Base-by-base conservation (phyloP, 2,797 vertebrate species). In the Bradypodion ventrale region DNA sequence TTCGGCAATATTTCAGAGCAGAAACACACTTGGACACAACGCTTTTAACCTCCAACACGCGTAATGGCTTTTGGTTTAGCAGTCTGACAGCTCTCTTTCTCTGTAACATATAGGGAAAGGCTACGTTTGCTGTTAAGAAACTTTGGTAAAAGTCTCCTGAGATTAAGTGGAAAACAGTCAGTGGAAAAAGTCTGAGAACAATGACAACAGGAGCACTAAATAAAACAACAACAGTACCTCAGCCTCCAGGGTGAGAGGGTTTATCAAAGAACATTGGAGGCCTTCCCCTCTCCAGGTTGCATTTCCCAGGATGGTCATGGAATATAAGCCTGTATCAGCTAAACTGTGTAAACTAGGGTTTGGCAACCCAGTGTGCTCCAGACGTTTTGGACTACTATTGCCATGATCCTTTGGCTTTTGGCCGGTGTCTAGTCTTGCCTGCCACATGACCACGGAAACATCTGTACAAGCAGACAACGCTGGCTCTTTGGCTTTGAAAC, bases 1-100 rank as follows among this genome's bases (percentile, higher is more conserved):
- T 44, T 76, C n/a, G 80, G 78, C 70, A 37, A 56, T 83, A 77
- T 88, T 68, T 75, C 69, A 82, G 78, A 69, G 7, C 49, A 62
- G 44, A 60, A 49, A 35, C 3, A 60, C 56, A 42, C 49, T 78
- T 79, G 37, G 78, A 40, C 46, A 68, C 52, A 21, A 15, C 63
- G 16, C 42, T 81, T 82, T 80, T 85, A 82, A 82, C 27, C 37
- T 42, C 32, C 76, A 63, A 68, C 16, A 52, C 8, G 52, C n/a
- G 66, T 74, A 75, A 75, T 78, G 75, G 79, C 52, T 78, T 66
- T 32, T 75, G 35, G 25, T 70, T 46, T 78, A 42, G 27, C 40
- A 37, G 46, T 37, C 16, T 29, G 75, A 82, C 49, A 63, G 29
- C 29, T 78, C 49, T 35, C 56, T 44, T 49, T 13, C 46, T 62